Conservation (phyloP, 35 echinoderm and acorn worm species). For the Chiridota heheva region DNA sequence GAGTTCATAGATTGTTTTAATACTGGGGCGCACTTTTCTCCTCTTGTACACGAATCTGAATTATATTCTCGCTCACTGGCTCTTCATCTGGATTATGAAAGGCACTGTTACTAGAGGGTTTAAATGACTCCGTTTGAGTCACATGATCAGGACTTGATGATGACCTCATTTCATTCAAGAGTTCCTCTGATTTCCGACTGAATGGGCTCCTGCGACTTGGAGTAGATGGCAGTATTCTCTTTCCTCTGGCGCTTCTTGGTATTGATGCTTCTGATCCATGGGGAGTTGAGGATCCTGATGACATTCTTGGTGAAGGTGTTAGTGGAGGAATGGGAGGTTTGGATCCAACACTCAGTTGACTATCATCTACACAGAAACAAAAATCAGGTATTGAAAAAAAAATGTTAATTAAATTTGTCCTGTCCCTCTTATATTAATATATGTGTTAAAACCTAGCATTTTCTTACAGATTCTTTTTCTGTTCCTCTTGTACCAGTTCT, state of each 20-base stretch:
- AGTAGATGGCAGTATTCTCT: slow-evolving; percentile 48
- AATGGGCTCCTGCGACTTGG: slow-evolving; percentile 5
- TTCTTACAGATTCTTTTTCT: too few species aligned
- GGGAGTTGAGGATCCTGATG: background rate
- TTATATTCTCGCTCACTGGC: slow-evolving; percentile 19
- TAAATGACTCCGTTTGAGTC: slow-evolving; percentile 35
- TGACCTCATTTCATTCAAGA: too few species aligned
- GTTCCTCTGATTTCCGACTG: slow-evolving; percentile 16
- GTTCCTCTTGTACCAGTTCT: too few species aligned
- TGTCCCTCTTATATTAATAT: too few species aligned
- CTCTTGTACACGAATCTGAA: slow-evolving; percentile 3
- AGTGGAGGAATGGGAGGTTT: background rate
- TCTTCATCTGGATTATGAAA: slow-evolving; percentile 63
- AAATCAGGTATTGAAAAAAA: too few species aligned
- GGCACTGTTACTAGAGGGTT: slow-evolving; percentile 48
- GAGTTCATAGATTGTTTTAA: background rate
- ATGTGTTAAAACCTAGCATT: too few species aligned
- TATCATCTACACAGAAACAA: too few species aligned
- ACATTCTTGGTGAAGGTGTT: background rate
- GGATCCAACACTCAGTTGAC: too few species aligned
- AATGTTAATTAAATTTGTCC: too few species aligned
- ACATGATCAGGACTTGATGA: slow-evolving; percentile 36
- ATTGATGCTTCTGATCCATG: background rate
- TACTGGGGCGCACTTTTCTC: background rate
- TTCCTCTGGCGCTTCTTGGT: slow-evolving; percentile 31